A percentile compares a stretch with the other conserved stretches of the same genome.
Evolutionary conservation across 2,113 vertebrate species (phyloP).

Genomic region (Irena cyanogastra): DNA sequence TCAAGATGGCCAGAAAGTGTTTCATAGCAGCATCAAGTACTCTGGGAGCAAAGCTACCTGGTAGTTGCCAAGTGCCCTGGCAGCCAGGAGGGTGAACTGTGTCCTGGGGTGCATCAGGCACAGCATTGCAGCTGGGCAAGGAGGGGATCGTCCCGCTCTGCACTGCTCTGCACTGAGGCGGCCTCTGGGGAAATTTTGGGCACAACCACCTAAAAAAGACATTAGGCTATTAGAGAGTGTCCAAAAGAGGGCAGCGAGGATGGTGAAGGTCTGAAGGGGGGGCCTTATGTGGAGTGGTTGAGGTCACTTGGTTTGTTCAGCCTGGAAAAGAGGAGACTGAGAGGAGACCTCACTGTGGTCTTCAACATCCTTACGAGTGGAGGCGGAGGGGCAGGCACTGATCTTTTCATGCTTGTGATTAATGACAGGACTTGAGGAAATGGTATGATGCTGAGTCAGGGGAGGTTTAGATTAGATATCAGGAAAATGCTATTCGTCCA

Average conservation of each 20-base stretch:
- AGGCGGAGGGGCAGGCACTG: neutral
- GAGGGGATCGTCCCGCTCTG: rapidly evolving
- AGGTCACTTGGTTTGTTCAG: neutral
- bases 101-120: neutral
- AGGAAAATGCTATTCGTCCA: neutral
- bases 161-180: rapidly evolving
- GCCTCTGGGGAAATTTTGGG: neutral
- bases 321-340: too few relatives aligned
- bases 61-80: neutral
- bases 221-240: neutral
- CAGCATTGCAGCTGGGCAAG: neutral
- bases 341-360: neutral
- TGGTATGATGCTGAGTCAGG: neutral
- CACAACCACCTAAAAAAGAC: neutral
- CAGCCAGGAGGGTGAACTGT: neutral
- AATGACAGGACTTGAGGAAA: neutral
- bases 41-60: neutral
- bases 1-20: neutral
- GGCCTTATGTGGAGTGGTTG: neutral
- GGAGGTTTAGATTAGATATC: neutral
- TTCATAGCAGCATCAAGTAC: neutral
- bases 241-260: neutral
- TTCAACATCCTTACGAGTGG: neutral
- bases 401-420: neutral
- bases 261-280: neutral